These are phyloP conservation scores for Scolopax bukidnonensis DNA, from an alignment of 2,797 vertebrate genomes.

Conservation along the genomic window DNA sequence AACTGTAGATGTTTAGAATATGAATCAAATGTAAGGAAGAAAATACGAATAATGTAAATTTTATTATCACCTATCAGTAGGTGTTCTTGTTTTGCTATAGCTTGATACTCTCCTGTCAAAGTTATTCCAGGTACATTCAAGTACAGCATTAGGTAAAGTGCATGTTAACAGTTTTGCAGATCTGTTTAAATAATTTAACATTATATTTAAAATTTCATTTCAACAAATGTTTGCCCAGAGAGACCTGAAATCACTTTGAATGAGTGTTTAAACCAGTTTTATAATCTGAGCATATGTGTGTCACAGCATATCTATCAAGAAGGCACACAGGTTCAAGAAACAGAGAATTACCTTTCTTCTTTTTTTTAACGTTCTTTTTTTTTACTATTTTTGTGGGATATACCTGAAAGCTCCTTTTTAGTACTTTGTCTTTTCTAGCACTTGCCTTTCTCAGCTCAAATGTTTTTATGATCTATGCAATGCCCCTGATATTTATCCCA, in stretches of 20 bases:
- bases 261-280: neutral
- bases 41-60: neutral
- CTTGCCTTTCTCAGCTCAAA: conserved; percentile 37
- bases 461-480: conserved; percentile 44
- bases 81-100: neutral
- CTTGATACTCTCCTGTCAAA: neutral
- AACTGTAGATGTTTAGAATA: neutral
- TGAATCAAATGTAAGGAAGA: neutral
- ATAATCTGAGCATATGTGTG: neutral
- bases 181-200: conserved; percentile 30
- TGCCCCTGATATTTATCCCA: conserved; percentile 52
- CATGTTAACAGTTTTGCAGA: neutral
- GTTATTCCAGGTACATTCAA: neutral
- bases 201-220: conserved; percentile 24
- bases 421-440: neutral
- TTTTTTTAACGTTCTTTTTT: no score
- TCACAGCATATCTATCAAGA: neutral
- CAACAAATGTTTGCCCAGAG: conserved; percentile 6
- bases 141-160: neutral
- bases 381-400: neutral
- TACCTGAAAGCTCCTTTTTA: neutral
- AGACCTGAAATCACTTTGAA: conserved; percentile 14
- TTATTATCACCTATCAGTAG: neutral
- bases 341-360: neutral
- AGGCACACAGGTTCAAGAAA: neutral